Percentiles rank a stretch among this genome's conserved stretches.
Conservation (phyloP, 1,140 invertebrate genomes). For the Meloidogyne floridensis region DNA sequence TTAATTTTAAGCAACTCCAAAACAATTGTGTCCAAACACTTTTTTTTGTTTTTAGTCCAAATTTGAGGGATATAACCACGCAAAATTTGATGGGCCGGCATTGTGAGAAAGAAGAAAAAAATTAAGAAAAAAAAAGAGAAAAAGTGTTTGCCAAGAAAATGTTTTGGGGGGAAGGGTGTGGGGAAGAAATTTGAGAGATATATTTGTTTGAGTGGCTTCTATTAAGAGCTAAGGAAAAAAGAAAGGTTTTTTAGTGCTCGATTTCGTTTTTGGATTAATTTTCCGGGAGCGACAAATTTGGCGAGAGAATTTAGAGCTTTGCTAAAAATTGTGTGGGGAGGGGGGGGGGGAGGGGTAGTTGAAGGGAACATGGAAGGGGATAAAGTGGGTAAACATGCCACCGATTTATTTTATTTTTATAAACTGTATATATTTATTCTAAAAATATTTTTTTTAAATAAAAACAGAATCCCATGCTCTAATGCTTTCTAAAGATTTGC, state of each 20-base stretch:
- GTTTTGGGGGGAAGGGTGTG: background rate
- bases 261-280: background rate
- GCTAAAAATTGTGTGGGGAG: too few species aligned
- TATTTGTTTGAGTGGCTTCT: background rate
- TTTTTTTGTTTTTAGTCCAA: background rate
- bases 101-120: background rate
- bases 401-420: constrained; percentile 7
- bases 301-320: background rate
- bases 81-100: background rate
- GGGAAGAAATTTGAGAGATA: constrained; percentile 13
- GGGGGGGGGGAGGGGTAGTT: background rate
- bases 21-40: background rate
- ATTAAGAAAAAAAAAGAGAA: background rate
- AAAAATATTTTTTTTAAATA: too few species aligned
- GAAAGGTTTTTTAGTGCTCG: background rate
- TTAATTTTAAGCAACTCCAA: background rate
- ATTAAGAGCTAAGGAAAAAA: background rate
- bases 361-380: background rate
- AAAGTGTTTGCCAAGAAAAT: background rate
- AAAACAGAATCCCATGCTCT: constrained; percentile 18
- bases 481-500: constrained; percentile 5
- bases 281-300: constrained; percentile 27
- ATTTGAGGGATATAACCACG: too few species aligned
- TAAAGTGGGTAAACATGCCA: background rate
- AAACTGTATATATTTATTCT: too few species aligned